Evolutionary conservation across 2,888 invertebrate species (phyloP).

Genomic region (Drosophila lacicola): DNA sequence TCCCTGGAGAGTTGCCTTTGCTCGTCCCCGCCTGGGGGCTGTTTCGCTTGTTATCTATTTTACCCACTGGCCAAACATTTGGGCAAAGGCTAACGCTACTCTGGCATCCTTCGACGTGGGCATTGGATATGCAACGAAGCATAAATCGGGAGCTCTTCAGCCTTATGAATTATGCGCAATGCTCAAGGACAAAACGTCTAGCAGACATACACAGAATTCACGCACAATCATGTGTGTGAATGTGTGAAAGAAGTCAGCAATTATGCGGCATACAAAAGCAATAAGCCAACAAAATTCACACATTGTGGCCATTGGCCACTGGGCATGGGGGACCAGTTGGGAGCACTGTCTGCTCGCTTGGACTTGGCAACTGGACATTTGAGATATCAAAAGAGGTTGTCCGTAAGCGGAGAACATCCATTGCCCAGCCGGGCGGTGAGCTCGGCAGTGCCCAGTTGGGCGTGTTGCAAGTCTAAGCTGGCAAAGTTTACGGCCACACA

Average conservation of each 20-base stretch:
- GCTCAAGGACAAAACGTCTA: conserved; percentile 69
- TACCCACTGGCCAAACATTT: conserved; percentile 57
- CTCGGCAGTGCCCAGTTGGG: conserved; percentile 63
- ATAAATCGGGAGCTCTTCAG: conserved; percentile 62
- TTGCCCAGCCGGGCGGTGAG: neutral
- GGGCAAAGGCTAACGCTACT: conserved; percentile 4
- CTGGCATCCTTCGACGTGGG: conserved; percentile 20
- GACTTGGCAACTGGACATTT: conserved; percentile 68
- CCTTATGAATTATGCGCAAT: conserved; percentile 69
- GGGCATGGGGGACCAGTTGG: conserved; percentile 24
- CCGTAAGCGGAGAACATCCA: conserved; percentile 22
- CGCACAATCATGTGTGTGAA: conserved; percentile 59
- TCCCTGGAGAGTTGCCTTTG: neutral
- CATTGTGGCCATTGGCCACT: conserved; percentile 65
- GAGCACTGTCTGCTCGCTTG: conserved; percentile 16
- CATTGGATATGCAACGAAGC: conserved; percentile 69
- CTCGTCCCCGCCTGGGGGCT: conserved; percentile 5
- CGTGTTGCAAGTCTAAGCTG: conserved; percentile 77
- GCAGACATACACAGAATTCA: conserved; percentile 22
- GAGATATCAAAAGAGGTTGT: conserved; percentile 66
- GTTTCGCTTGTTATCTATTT: conserved; percentile 60
- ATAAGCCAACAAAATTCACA: conserved; percentile 80
- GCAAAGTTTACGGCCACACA: conserved; percentile 78
- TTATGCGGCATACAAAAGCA: conserved; percentile 80
- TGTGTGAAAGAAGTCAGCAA: conserved; percentile 79